Conservation (phyloP, 2,888 invertebrate genomes). For the Athrips mouffetella region DNA sequence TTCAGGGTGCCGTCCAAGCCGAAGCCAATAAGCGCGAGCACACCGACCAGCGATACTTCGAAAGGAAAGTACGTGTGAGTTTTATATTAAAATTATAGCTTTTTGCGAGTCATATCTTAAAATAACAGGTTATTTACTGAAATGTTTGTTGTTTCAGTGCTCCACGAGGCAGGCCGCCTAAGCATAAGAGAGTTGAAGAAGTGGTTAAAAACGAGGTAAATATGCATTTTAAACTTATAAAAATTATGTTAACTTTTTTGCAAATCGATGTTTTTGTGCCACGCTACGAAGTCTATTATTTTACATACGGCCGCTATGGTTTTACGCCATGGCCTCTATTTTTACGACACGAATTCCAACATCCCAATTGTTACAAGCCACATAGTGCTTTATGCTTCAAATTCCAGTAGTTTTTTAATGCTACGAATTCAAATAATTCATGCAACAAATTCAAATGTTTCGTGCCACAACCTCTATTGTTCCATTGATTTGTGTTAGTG, state of each 20-base stretch:
- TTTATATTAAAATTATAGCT: not conserved
- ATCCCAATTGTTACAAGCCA: no score
- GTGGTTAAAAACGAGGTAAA: constrained; percentile 60
- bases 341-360: no score
- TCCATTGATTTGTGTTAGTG: no score
- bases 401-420: no score
- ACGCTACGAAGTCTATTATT: no score
- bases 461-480: no score
- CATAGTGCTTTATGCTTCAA: no score
- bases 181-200: constrained; percentile 65
- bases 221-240: no score
- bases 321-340: no score
- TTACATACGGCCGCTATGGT: no score
- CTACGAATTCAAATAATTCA: no score
- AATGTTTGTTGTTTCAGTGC: constrained; percentile 28
- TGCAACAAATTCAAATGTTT: no score
- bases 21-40: constrained; percentile 48
- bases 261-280: not conserved
- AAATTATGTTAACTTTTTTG: not conserved
- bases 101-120: not conserved
- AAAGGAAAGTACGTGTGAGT: constrained; percentile 49
- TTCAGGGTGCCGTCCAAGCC: constrained; percentile 46
- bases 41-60: constrained; percentile 50
- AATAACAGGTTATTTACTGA: not conserved
- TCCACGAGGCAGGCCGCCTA: constrained; percentile 61